Evolutionary conservation across 2,888 invertebrate genomes (phyloP), one percentile per base, ranked within the genome.

Genomic region (Phoenoteleia sp.): DNA sequence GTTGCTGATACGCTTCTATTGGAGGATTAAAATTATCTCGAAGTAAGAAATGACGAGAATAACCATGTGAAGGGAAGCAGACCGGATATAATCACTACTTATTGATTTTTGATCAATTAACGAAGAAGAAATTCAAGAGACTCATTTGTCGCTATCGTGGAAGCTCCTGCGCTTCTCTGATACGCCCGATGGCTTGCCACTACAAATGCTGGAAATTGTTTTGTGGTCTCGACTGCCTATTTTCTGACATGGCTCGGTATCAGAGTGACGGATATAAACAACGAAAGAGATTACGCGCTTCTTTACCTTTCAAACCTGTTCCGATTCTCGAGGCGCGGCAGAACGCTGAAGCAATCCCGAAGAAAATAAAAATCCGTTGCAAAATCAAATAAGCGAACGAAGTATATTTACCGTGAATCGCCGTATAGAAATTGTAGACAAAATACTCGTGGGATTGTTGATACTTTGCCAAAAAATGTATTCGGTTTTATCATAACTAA

Each of bases 51-150:
- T 71, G 77, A 75, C 52, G 47, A 21, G 13, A 11, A 7, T 17
- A 45, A 13, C 23, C 49, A 49, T 58, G 74, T 33, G 58, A 36
- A 21, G 36, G n/a, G 58, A 58, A 39, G 42, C 47, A 47, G n/a
- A 33, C 54, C 56, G 58, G 39, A 69, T 52, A 62, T 83, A 84
- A 86, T 86, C 81, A 71, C 58, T 74, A 58, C 71, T 79, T 69
- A 49, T 67, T 52, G 79, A 82, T 79, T 74, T 56, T 81, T 27
- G 56, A 64, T 84, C 84, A 83, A 86, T 86, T 86, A 86, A 75
- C 81, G 71, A 56, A 72, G 60, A 54, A 56, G n/a, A n/a, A n/a
- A n/a, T n/a, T 33, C 67, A 52, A 67, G 66, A 56, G 67, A 60
- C 81, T 71, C 76, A 82, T 82, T 82, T 82, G 81, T 76, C 81